phyloP scores from a whole-genome alignment of 2,113 vertebrate genomes.

The Corythaeola cristata region DNA sequence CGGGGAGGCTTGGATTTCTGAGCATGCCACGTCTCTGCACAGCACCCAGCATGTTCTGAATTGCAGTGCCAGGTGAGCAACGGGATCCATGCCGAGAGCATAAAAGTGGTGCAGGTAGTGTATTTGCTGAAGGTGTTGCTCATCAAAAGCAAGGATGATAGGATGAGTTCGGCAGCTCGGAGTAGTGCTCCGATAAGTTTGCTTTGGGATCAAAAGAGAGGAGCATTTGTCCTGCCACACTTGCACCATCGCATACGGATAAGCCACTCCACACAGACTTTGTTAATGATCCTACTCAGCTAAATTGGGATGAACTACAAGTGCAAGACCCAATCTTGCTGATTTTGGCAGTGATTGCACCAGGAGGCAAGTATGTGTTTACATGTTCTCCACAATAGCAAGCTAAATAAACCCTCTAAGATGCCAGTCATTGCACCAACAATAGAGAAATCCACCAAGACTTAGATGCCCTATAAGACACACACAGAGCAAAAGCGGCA shows the following conservation, averaged over 20 bases:
- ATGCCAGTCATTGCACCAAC: not conserved
- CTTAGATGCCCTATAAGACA: not conserved
- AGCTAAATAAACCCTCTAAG: not conserved
- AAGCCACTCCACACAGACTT: not conserved
- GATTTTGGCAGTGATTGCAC: not conserved
- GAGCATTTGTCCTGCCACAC: not conserved
- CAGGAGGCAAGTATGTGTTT: not conserved
- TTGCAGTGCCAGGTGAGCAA: not conserved
- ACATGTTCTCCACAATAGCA: not conserved
- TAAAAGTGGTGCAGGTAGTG: rapidly evolving
- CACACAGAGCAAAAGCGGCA: not conserved
- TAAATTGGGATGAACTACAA: not conserved
- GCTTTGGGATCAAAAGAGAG: not conserved
- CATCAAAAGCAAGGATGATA: not conserved
- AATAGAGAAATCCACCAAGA: not conserved
- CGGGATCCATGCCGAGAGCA: rapidly evolving
- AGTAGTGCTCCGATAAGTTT: not conserved
- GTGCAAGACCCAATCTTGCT: not conserved
- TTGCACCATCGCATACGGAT: not conserved
- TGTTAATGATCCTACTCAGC: not conserved
- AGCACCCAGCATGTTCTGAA: not conserved
- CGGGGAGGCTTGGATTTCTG: not conserved
- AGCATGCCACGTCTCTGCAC: rapidly evolving
- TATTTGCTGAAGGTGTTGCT: not conserved
- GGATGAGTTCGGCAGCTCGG: not conserved